These are phyloP conservation scores for Liposcelis brunnea DNA, from an alignment of 2,888 invertebrate genomes.

Conservation along the genomic window DNA sequence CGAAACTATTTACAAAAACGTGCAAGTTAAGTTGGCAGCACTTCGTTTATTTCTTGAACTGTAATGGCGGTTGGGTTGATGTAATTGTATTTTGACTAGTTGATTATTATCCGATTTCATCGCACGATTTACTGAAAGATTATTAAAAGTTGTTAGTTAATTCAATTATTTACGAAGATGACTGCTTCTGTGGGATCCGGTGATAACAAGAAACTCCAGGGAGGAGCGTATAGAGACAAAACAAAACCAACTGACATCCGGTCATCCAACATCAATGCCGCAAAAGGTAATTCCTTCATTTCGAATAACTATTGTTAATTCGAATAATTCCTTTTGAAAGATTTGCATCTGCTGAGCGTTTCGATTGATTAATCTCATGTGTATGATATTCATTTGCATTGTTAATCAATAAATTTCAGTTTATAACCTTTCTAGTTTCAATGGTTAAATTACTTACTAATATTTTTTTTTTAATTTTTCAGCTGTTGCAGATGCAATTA, in stretches of 20 bases:
- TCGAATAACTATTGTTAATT: too few relatives aligned
- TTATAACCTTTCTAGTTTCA: constrained; percentile 8
- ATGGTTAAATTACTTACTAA: constrained; percentile 11
- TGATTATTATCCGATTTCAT: too few relatives aligned
- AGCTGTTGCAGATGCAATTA: constrained; percentile 98
- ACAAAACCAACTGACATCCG: constrained; percentile 90
- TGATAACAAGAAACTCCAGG: constrained; percentile 26
- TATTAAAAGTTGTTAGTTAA: too few relatives aligned
- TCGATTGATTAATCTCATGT: neutral
- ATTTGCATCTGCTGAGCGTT: too few relatives aligned
- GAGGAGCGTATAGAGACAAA: constrained; percentile 68
- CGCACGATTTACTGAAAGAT: too few relatives aligned
- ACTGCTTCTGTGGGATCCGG: constrained; percentile 28
- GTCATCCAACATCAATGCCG: constrained; percentile 90
- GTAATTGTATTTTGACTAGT: too few relatives aligned
- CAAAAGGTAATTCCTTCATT: constrained; percentile 60
- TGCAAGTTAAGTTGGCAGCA: too few relatives aligned
- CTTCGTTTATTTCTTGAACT: too few relatives aligned
- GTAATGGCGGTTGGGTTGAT: too few relatives aligned
- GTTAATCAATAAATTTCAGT: neutral
- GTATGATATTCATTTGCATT: neutral
- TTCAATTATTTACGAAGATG: constrained; percentile 23
- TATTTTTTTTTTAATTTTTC: constrained; percentile 24
- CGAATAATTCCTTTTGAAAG: too few relatives aligned
- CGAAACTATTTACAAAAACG: too few relatives aligned